Evolutionary conservation across 2,113 vertebrate species (phyloP), one percentile per base, ranked within the genome.

Genomic region (Vulpes ferrilata): DNA sequence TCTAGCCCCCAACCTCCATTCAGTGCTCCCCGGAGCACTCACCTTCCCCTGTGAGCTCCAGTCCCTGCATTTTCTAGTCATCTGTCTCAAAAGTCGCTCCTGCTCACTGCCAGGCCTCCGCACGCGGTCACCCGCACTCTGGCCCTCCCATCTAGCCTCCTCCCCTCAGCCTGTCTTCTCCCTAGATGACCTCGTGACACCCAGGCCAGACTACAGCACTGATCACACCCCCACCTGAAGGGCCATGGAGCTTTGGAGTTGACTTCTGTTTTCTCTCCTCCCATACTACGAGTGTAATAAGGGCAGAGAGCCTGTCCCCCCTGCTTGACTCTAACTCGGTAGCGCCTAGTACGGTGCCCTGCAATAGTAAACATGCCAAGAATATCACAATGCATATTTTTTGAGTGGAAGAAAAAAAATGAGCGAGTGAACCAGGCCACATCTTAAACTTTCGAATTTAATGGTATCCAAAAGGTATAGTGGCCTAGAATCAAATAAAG

Each of bases 371-470:
- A 94, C 27, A 5, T 10, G 81, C 48, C 53, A 82, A 95, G 67
- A 53, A 20, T 23, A 95, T 4, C 83, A 43, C 78, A 93, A 89
- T 59, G 19, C 15, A 25, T 81, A 64, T 69, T 93, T 93, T 86
- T 86, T 53, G 32, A 94, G 38, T 48, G 48, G 43, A 82, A 92
- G 35, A 43, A 53, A 71, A 64, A 92, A 84, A 83, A 74, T 22
- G 55, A 96, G 16, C 35, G 87, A 27, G 38, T 62, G 25, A 93
- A 85, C 55, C 27, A 94, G 57, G 7, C n/a, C 71, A 90, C 92
- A 83, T 89, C 23, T n/a, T 80, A 65, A 89, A 90, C 30, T 73
- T 93, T 84, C 65, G n/a, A 94, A 32, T 53, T 23, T 78, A 94
- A 85, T 15, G 64, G 51, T 53, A 69, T 67, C 79, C 51, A 86